Conservation (phyloP, 2,888 invertebrate species). For the Spisula subtruncata region DNA sequence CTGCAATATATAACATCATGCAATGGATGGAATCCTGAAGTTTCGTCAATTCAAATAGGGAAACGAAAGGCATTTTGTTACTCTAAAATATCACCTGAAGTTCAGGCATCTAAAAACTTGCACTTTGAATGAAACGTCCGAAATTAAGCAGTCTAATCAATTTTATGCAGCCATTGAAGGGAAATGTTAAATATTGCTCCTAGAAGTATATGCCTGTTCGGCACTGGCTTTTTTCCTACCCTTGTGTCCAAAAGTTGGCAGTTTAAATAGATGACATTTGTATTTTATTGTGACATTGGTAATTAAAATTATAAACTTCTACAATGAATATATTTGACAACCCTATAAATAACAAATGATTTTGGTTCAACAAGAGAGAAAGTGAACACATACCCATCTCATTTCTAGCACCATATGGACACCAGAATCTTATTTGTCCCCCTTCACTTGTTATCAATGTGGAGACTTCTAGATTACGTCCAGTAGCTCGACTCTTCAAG, state of each 20-base stretch:
- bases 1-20: slow-evolving; percentile 68
- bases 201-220: not conserved
- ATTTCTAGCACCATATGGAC: slow-evolving; percentile 81
- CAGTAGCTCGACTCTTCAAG: slow-evolving; percentile 79
- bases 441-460: slow-evolving; percentile 87
- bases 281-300: not conserved
- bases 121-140: no score
- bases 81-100: no score
- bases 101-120: no score
- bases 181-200: no score
- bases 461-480: slow-evolving; percentile 81
- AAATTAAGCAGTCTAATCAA: no score
- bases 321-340: not conserved
- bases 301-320: not conserved
- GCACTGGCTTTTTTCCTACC: not conserved
- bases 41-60: no score
- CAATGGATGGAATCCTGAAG: no score
- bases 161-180: no score
- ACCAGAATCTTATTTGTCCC: slow-evolving; percentile 87
- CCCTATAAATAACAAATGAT: no score
- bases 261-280: not conserved
- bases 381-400: slow-evolving; percentile 81
- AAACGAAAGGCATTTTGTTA: no score
- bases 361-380: not conserved
- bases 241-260: not conserved